Evolutionary conservation across 1,140 invertebrate species (phyloP).

Genomic region (Pseudomyrmex pallidus): DNA sequence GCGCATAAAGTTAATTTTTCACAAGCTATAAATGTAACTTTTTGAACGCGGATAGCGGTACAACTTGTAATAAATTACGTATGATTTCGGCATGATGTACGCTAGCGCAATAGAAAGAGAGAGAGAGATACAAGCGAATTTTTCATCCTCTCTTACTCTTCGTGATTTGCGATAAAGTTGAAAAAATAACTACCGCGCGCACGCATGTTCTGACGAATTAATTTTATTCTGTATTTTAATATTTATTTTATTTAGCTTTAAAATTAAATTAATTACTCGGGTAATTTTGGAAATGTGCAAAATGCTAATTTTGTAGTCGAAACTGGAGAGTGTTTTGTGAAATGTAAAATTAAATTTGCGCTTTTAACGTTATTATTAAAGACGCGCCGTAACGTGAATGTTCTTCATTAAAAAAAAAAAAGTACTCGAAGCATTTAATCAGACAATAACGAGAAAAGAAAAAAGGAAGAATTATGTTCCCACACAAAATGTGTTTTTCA

Average conservation of each 20-base stretch:
- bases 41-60: neutral
- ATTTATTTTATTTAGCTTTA: too few relatives aligned
- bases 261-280: neutral
- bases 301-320: neutral
- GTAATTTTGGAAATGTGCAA: neutral
- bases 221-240: too few relatives aligned
- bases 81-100: conserved; percentile 1
- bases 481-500: neutral
- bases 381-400: too few relatives aligned
- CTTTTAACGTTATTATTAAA: neutral
- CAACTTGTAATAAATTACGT: conserved; percentile 10
- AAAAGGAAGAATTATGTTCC: neutral
- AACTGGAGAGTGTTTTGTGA: conserved; percentile 5
- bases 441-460: neutral
- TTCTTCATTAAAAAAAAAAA: too few relatives aligned
- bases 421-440: conserved; percentile 12
- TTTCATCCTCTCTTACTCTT: neutral
- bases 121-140: neutral
- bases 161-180: neutral
- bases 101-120: neutral
- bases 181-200: neutral
- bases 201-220: too few relatives aligned
- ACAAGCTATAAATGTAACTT: conserved; percentile 31
- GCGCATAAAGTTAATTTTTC: neutral
- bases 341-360: neutral